Percentiles rank a stretch among this genome's conserved stretches.
Evolutionary conservation across 2,113 vertebrate species (phyloP).

Genomic region (Camelus bactrianus): DNA sequence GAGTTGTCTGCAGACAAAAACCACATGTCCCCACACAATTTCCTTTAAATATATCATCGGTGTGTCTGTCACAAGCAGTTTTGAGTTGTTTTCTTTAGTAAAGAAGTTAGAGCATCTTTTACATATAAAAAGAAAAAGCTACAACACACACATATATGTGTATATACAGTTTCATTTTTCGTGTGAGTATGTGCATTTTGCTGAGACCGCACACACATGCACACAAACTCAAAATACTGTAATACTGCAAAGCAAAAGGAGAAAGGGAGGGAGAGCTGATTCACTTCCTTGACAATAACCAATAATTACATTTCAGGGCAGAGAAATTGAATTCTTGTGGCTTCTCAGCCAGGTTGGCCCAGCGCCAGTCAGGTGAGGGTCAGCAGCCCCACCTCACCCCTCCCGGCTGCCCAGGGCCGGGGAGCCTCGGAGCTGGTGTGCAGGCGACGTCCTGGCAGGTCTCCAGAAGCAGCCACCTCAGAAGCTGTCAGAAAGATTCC

Average conservation of each 20-base stretch:
- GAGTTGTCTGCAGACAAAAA: not conserved
- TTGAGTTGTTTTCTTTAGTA: not conserved
- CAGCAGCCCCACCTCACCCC: too few relatives aligned
- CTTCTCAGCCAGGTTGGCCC: not conserved
- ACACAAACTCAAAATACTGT: not conserved
- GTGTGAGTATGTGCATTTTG: not conserved
- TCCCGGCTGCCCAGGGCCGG: not conserved
- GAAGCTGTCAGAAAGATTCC: conserved; percentile 17
- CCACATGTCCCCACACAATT: not conserved
- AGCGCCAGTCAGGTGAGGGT: not conserved
- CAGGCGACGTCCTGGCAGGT: conserved; percentile 47
- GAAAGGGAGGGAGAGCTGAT: not conserved
- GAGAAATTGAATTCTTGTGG: not conserved
- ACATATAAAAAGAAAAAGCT: not conserved
- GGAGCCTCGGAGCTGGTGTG: not conserved
- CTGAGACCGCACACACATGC: not conserved
- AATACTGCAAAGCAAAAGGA: not conserved
- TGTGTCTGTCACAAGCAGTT: not conserved
- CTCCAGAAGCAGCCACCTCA: conserved; percentile 41
- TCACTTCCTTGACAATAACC: not conserved
- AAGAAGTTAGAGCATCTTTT: not conserved
- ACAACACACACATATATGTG: not conserved
- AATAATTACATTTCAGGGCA: not conserved
- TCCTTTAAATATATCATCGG: not conserved
- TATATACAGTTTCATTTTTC: not conserved